phyloP scores from a whole-genome alignment of 2,888 invertebrate genomes.

The Dasysyrphus tricinctus region DNA sequence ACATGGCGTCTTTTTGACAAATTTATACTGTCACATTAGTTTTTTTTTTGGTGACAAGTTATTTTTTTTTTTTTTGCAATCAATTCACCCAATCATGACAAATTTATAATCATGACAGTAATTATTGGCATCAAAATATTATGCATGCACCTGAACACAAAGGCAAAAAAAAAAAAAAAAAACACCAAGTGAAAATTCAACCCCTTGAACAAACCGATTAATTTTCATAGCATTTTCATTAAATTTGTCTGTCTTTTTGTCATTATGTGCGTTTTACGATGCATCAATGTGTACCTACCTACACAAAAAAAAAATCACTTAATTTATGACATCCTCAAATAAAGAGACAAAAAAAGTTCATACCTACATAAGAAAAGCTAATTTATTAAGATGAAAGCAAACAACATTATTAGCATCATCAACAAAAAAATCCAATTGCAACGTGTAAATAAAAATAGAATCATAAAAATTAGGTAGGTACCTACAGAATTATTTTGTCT shows the following conservation, averaged over 20 bases:
- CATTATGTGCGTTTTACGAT: conserved; percentile 8
- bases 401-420: conserved; percentile 43
- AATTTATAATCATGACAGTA: conserved; percentile 43
- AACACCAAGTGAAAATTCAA: conserved; percentile 19
- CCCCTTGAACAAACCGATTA: conserved; percentile 6
- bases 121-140: conserved; percentile 16
- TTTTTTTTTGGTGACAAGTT: conserved; percentile 39
- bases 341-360: conserved; percentile 1
- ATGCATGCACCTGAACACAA: background rate
- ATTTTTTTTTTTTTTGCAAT: no score
- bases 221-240: conserved; percentile 52
- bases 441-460: conserved; percentile 40
- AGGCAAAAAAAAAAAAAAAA: background rate
- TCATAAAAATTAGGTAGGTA: conserved; percentile 18
- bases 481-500: background rate
- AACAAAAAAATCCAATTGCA: conserved; percentile 28
- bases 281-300: conserved; percentile 1
- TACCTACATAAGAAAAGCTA: conserved; percentile 12
- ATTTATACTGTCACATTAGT: background rate
- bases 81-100: conserved; percentile 36
- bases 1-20: conserved; percentile 33
- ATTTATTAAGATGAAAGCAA: conserved; percentile 46
- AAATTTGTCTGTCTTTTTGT: conserved; percentile 2
- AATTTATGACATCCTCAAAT: conserved; percentile 41
- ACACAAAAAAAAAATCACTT: conserved; percentile 33